Base-by-base conservation (phyloP, 2,888 invertebrate species). In the Lypha dubia region DNA sequence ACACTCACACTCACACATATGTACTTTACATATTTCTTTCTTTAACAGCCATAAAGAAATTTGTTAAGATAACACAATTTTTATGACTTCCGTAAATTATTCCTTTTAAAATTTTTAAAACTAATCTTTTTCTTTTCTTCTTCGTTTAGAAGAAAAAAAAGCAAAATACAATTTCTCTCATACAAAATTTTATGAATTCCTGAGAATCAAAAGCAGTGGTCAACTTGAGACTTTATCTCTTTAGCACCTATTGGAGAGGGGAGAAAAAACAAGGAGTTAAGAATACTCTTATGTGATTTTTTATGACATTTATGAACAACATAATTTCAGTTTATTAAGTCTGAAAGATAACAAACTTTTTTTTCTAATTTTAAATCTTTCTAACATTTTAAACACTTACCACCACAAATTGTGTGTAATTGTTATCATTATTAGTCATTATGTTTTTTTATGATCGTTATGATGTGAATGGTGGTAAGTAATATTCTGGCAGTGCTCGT, bases 331-430 rank as follows among this genome's bases (percentile, higher is more conserved):
- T 65, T 67, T 65, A 74, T 62, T 32, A 11, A 6, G 20, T 80
- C 32, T 75, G 32, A 4, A 63, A 53, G 11, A 68, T 41, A 53
- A 62, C 41, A 51, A 17, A 15, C 38, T 60, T 9, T 17, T 38
- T 56, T 8, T 67, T 51, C 53, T 20, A 28, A 22, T n/a, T 24
- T 32, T n/a, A 3, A 13, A 7, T 15, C 24, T 46, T 71, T 58
- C 17, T 15, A 24, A 17, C 32, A 46, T 8, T n/a, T 67, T 20
- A 58, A 44, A 44, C 35, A 79, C 75, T 84, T 76, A 84, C 28
- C 71, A 76, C 67, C 71, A 76, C 67, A 76, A 84, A 77, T 73
- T 73, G 28, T 77, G 62, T 84, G 80, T 84, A 84, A 84, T 84
- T 84, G 49, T 63, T 77, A 80, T 84, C 76, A 77, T 84, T 80